Percentiles rank a stretch among this genome's conserved stretches.
Conservation (phyloP, 2,113 vertebrate genomes). For the Formicarius rufipectus region DNA sequence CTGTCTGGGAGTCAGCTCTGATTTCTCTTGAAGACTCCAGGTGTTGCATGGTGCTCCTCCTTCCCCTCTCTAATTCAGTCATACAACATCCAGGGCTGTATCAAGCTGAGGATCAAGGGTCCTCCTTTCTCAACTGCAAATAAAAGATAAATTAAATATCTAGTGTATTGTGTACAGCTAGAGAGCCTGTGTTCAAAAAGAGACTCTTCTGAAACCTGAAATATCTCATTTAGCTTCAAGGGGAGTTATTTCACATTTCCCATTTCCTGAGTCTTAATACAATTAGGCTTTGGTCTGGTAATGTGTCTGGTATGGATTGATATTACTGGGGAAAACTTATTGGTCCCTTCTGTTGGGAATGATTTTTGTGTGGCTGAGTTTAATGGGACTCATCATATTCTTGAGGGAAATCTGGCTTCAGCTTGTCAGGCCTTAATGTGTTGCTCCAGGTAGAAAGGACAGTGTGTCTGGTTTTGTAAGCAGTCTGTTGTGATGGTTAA, state of each 20-base stretch:
- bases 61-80: not conserved
- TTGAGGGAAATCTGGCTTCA: not conserved
- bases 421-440: not conserved
- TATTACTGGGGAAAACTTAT: not conserved
- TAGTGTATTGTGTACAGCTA: not conserved
- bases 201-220: not conserved
- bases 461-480: not conserved
- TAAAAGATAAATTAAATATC: not conserved
- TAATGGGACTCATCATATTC: not conserved
- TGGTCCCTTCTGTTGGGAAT: not conserved
- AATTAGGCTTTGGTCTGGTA: not conserved
- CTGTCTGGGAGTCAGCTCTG: not conserved
- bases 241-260: not conserved
- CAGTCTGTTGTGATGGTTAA: not conserved
- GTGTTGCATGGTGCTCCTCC: not conserved
- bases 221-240: not conserved
- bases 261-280: not conserved
- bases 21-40: not conserved
- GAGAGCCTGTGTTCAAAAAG: not conserved
- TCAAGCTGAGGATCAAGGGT: not conserved
- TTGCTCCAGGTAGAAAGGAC: not conserved
- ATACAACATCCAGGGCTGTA: not conserved
- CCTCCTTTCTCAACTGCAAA: not conserved
- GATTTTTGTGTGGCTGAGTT: not conserved
- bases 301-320: not conserved